Percentiles rank a stretch among this genome's conserved stretches.
These are phyloP conservation scores for Adelges cooleyi DNA, from an alignment of 1,140 invertebrate genomes.

Conservation along the genomic window DNA sequence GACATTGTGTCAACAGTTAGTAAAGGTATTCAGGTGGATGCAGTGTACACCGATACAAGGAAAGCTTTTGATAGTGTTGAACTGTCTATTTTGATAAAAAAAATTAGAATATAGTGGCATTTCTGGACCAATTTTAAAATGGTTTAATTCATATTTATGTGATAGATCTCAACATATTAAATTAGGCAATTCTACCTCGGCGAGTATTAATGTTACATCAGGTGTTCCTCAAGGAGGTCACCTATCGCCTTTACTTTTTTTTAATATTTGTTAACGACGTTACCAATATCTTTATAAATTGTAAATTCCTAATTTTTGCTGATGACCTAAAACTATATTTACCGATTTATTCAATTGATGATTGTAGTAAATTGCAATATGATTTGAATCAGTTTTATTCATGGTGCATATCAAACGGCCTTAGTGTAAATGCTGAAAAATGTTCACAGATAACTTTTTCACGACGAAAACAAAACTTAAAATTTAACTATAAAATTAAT, in stretches of 20 bases:
- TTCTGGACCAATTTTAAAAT: neutral
- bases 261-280: neutral
- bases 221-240: neutral
- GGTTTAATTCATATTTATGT: neutral
- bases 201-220: neutral
- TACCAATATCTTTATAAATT: neutral
- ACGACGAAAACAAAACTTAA: neutral
- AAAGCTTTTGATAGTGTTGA: neutral
- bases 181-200: neutral
- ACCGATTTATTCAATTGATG: neutral
- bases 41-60: neutral
- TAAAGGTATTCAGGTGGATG: neutral
- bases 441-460: neutral
- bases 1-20: neutral
- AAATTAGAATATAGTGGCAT: neutral
- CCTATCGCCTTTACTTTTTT: neutral
- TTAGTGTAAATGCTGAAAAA: neutral
- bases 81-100: neutral
- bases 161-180: neutral
- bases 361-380: neutral
- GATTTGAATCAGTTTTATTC: neutral
- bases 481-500: neutral
- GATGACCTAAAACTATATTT: neutral
- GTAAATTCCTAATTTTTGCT: neutral
- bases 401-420: neutral